Base-by-base conservation (phyloP, 92 coral and sea anemone genomes). In the Epizoanthus rinbou region DNA sequence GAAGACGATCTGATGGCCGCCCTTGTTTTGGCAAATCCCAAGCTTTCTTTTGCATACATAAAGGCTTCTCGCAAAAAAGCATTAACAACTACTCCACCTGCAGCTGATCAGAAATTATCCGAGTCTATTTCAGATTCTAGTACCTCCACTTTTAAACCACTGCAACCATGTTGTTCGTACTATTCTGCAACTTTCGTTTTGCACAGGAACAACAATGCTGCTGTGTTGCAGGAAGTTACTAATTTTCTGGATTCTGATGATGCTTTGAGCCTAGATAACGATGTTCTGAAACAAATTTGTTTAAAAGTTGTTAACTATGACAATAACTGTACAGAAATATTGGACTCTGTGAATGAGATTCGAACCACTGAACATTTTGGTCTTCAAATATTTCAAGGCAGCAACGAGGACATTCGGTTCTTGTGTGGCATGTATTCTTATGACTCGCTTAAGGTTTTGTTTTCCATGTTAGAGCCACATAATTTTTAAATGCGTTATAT, bases 381-480 rank as follows among this genome's bases (percentile, higher is more conserved):
- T 9, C 24, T 57, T 7, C 64, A 64, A 43, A 60, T 69, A 33
- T 76, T 76, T 57, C 58, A 76, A 52, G 81, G 81, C 4, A 28
- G 50, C 57, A 69, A 76, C 17, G 81, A 76, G 15, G 69, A 76
- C 9, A 76, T 76, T 76, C 21, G 81, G 0, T 58, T 76, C 62
- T 76, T 69, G 69, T 52, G 65, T 2, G 81, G 69, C 18, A 76
- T 57, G 22, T 76, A 76, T 14, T 76, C 81, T 0, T 76, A 76
- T 6, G 8, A 76, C 19, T 60, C 68, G 11, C 47, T 76, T 1
- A 57, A 13, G 21, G 24, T 76, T 11, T 76, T 57, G 41, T 76
- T 24, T 11, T 18, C 18, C 16, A 25, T 28, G 41, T 25, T 65
- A 13, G 71, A 65, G 71, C 22, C 22, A 65, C 71, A 65, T 3